Evolutionary conservation across 2,888 invertebrate species (phyloP).

Genomic region (Dinocampus coccinellae): DNA sequence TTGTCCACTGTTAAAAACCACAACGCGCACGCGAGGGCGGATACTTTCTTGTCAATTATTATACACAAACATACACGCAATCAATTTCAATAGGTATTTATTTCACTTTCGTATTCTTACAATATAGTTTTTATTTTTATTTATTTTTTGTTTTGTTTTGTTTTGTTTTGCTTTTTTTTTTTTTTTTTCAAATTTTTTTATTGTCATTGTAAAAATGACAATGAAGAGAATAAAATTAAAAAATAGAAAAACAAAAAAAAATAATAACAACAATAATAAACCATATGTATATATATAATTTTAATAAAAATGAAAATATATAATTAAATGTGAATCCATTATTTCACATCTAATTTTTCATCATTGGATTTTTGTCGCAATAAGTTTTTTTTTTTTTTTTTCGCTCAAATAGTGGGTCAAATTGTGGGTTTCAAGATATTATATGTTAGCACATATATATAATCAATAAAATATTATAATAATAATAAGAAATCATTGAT

Average conservation of each 20-base stretch:
- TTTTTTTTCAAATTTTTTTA: no score
- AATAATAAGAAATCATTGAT: background rate
- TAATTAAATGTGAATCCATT: background rate
- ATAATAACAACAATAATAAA: no score
- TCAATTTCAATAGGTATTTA: slow-evolving; percentile 13
- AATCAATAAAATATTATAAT: background rate
- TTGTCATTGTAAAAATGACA: background rate
- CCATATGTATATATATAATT: background rate
- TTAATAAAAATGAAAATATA: background rate
- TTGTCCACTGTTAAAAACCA: slow-evolving; percentile 24
- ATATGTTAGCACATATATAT: no score
- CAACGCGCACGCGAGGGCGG: slow-evolving; percentile 12
- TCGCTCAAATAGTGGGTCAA: slow-evolving; percentile 29
- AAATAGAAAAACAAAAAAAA: background rate
- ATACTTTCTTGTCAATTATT: slow-evolving; percentile 23
- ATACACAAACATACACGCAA: slow-evolving; percentile 12
- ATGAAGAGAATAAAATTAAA: background rate
- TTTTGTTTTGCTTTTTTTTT: no score
- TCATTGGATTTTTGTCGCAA: background rate
- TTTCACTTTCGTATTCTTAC: slow-evolving; percentile 4
- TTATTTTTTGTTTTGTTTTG: no score
- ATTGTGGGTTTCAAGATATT: slow-evolving; percentile 4
- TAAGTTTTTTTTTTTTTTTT: background rate
- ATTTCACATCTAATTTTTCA: slow-evolving; percentile 10
- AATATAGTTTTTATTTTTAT: background rate